Percentiles rank a stretch among this genome's conserved stretches.
These are phyloP conservation scores for Piaya cayana DNA, from an alignment of 2,113 vertebrate genomes.

Conservation along the genomic window DNA sequence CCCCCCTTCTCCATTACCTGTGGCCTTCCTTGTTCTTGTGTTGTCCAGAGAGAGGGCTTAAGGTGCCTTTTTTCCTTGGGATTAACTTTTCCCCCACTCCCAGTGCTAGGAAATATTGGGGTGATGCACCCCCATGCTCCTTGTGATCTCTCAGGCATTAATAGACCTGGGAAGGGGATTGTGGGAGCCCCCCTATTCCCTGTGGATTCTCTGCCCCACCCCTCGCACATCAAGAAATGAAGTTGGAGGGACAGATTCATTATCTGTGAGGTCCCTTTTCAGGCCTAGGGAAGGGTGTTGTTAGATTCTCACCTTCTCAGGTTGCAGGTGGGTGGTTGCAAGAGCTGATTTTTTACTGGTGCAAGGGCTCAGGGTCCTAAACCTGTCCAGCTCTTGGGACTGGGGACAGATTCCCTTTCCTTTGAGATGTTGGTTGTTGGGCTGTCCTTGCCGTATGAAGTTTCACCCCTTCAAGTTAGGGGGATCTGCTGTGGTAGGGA, in stretches of 20 bases:
- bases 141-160: accelerated
- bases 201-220: accelerated
- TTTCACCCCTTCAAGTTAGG: background rate
- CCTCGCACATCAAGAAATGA: background rate
- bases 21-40: accelerated
- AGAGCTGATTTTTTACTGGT: too few species aligned
- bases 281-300: accelerated
- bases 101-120: accelerated
- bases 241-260: accelerated
- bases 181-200: accelerated
- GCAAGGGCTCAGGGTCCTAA: background rate
- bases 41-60: too few species aligned
- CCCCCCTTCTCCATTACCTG: accelerated
- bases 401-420: accelerated
- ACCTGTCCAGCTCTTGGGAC: accelerated
- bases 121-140: accelerated
- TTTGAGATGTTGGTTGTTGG: background rate
- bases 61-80: background rate
- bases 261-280: background rate
- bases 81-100: background rate
- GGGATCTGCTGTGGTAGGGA: background rate
- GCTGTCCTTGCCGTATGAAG: background rate
- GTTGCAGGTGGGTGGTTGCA: background rate
- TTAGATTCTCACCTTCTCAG: accelerated
- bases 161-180: background rate